phyloP scores from a whole-genome alignment of 1,140 invertebrate species.

The Psilanteris sp. region DNA sequence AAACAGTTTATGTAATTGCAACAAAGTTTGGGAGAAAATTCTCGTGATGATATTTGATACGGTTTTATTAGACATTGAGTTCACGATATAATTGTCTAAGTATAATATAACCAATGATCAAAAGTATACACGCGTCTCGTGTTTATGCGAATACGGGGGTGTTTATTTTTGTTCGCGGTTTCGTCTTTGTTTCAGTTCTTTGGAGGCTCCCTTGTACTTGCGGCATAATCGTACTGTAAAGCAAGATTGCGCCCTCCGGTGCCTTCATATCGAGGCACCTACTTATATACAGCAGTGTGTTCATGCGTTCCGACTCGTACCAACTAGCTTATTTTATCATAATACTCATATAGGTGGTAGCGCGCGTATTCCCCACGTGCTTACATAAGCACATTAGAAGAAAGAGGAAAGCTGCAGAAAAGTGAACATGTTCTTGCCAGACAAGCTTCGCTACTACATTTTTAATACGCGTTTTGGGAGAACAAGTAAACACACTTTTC shows the following conservation, averaged over 20 bases:
- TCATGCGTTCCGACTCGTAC: slow-evolving; percentile 43
- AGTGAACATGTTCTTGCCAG: slow-evolving; percentile 42
- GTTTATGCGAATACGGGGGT: no score
- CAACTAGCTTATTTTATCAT: slow-evolving; percentile 49
- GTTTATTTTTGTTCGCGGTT: slow-evolving; percentile 3
- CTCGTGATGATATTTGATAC: no score
- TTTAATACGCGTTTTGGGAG: slow-evolving; percentile 49
- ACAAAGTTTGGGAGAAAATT: no score
- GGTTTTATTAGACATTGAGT: no score
- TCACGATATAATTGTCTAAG: no score
- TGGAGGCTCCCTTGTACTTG: slow-evolving; percentile 10
- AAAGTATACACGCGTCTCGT: no score
- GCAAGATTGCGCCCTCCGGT: slow-evolving; percentile 70
- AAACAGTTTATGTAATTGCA: no score
- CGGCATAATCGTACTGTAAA: slow-evolving; percentile 45
- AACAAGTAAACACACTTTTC: slow-evolving; percentile 46
- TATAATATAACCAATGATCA: no score
- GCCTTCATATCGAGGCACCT: slow-evolving; percentile 55
- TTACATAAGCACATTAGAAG: slow-evolving; percentile 58
- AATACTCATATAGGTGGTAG: slow-evolving; percentile 15
- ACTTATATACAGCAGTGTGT: slow-evolving; percentile 47
- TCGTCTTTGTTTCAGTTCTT: slow-evolving; percentile 21
- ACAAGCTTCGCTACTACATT: slow-evolving; percentile 39
- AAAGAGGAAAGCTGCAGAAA: slow-evolving; percentile 35
- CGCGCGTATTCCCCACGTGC: slow-evolving; percentile 45